Base-by-base conservation (phyloP, 2,113 vertebrate species). In the Lanius ludovicianus region DNA sequence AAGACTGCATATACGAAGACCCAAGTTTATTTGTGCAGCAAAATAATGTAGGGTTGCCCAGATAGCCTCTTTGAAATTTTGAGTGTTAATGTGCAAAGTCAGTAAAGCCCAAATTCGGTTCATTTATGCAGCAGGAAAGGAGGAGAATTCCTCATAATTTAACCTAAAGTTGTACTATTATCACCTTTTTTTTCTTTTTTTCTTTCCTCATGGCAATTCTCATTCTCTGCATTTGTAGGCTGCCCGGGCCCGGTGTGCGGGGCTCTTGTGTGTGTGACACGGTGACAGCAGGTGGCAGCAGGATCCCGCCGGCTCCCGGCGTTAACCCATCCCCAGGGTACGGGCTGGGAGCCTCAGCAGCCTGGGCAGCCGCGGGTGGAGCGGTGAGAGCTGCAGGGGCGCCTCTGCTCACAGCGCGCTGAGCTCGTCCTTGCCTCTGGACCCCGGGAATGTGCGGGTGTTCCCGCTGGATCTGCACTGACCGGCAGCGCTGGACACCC, bases 271-370 rank as follows among this genome's bases (percentile, higher is more conserved):
- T 12, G 67, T 14, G 20, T 22, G 64, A 6, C 16, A 15, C 3
- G 44, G 65, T 2, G 88, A 11, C 97, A 87, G 93, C 96, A 97
- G 96, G 81, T 95, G 96, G 96, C 97, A 95, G 95, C 95, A 97
- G 90, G 30, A 31, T 31, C 44, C 82, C 8, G 3, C 44, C 8
- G 5, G 49, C 28, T 28, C 47, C 31, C 20, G 2, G 31, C 37
- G 1, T 5, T 18, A 12, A 11, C 8, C 5, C 65, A 24, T 42
- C 18, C 30, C 3, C 22, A 2, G 17, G 53, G 35, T 3, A 1
- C 15, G 11, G 25, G 13, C 55, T 4, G 39, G 8, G 2, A 47
- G 21, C 14, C 13, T 2, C 31, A 0, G 31, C 71, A 19, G 47
- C 2, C 1, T 0, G 27, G 11, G 44, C 24, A 9, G 49, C 13